Evolutionary conservation across 2,888 invertebrate genomes (phyloP).

Genomic region (Nesidiocoris tenuis): DNA sequence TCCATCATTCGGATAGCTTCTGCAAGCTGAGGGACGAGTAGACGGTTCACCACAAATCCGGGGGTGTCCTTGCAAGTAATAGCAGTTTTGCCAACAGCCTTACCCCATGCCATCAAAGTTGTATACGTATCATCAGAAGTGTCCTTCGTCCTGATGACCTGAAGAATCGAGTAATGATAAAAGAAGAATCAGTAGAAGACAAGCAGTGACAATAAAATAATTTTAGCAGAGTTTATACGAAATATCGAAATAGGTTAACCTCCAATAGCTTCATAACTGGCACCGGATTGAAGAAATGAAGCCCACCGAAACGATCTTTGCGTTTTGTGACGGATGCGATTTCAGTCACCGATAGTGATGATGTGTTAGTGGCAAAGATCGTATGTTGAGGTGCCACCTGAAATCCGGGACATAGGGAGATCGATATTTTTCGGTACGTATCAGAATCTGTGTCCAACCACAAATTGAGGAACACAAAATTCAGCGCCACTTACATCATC

Average conservation of each 20-base stretch:
- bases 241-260: too few relatives aligned
- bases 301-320: slow-evolving; percentile 75
- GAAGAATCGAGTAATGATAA: slow-evolving; percentile 42
- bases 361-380: slow-evolving; percentile 86
- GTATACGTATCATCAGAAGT: slow-evolving; percentile 76
- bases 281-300: slow-evolving; percentile 91
- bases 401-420: slow-evolving; percentile 47
- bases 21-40: slow-evolving; percentile 78
- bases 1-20: slow-evolving; percentile 80
- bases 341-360: slow-evolving; percentile 79
- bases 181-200: too few relatives aligned
- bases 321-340: slow-evolving; percentile 74
- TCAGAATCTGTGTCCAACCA: neutral
- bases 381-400: slow-evolving; percentile 69
- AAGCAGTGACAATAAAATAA: too few relatives aligned
- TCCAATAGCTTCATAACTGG: slow-evolving; percentile 87
- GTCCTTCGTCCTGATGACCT: slow-evolving; percentile 70
- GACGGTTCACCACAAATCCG: slow-evolving; percentile 86
- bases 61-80: slow-evolving; percentile 90
- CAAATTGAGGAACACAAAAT: slow-evolving; percentile 40
- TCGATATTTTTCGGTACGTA: neutral
- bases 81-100: slow-evolving; percentile 76
- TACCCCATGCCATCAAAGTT: slow-evolving; percentile 75
- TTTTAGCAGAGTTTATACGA: too few relatives aligned
- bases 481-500: slow-evolving; percentile 60